These are phyloP conservation scores for Palythoa grandiflora DNA, from an alignment of 92 coral and sea anemone species.

Conservation along the genomic window DNA sequence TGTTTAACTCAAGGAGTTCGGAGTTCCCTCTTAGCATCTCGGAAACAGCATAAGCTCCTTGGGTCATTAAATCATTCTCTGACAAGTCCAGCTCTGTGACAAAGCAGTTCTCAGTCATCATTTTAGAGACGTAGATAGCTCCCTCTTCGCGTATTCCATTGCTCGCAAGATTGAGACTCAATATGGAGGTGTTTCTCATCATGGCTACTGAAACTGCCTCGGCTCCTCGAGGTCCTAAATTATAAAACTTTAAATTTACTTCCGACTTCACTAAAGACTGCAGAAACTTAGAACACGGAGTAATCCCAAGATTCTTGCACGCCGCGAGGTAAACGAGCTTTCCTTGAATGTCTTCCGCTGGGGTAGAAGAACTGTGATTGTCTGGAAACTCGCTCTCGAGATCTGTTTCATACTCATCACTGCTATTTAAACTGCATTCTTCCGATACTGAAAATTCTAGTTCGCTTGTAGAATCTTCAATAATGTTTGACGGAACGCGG, in stretches of 20 bases:
- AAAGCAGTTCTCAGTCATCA: constrained; percentile 92
- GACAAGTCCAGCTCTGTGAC: constrained; percentile 93
- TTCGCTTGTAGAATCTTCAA: constrained; percentile 38
- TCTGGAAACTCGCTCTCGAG: constrained; percentile 66
- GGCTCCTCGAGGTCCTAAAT: constrained; percentile 87
- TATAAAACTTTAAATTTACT: constrained; percentile 82
- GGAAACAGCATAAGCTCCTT: constrained; percentile 95
- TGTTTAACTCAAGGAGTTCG: constrained; percentile 87
- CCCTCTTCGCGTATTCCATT: constrained; percentile 91
- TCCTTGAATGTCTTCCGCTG: constrained; percentile 66
- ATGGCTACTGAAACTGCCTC: constrained; percentile 94
- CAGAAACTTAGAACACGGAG: constrained; percentile 90
- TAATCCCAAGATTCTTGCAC: constrained; percentile 80
- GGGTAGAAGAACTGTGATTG: constrained; percentile 15
- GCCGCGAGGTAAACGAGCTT: constrained; percentile 76
- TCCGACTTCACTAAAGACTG: constrained; percentile 82
- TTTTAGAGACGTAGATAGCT: constrained; percentile 89
- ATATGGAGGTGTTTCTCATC: constrained; percentile 80
- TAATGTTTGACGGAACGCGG: constrained; percentile 59
- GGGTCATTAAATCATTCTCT: constrained; percentile 84
- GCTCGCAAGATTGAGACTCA: constrained; percentile 76
- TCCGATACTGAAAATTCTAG: constrained; percentile 43
- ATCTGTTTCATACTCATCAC: constrained; percentile 96
- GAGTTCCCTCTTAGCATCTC: constrained; percentile 89
- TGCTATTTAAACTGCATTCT: constrained; percentile 52